phyloP scores from a whole-genome alignment of 1,140 invertebrate genomes.

The Drosophila navojoa region DNA sequence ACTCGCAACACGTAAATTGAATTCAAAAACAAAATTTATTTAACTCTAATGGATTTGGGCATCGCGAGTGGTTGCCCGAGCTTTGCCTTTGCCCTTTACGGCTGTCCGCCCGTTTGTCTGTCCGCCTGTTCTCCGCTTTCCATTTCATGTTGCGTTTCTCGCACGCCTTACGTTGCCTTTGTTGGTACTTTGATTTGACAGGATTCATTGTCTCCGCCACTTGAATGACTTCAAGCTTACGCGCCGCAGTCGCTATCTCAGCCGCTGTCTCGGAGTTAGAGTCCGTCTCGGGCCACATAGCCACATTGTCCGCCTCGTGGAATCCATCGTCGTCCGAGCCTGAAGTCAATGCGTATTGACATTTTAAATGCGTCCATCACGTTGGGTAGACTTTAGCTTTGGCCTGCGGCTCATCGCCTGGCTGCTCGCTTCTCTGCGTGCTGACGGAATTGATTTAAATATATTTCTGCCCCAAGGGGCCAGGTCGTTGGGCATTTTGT shows the following conservation, averaged over 20 bases:
- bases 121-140: neutral
- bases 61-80: conserved; percentile 50
- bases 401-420: conserved; percentile 12
- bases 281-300: conserved; percentile 13
- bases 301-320: conserved; percentile 27
- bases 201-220: conserved; percentile 79
- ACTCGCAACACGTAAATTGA: conserved; percentile 61
- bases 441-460: conserved; percentile 83
- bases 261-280: conserved; percentile 3
- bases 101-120: neutral
- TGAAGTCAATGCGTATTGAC: conserved; percentile 80
- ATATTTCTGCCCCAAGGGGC: conserved; percentile 74
- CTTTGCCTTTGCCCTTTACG: conserved; percentile 13
- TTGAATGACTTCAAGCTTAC: conserved; percentile 72
- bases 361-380: conserved; percentile 83
- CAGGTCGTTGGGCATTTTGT: conserved; percentile 9
- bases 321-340: conserved; percentile 24
- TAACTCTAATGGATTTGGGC: conserved; percentile 78
- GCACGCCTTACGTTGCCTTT: conserved; percentile 42
- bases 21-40: conserved; percentile 74
- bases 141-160: conserved; percentile 39
- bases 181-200: conserved; percentile 72
- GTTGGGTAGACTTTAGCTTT: conserved; percentile 43
- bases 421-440: conserved; percentile 34
- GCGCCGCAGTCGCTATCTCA: conserved; percentile 31